These are phyloP conservation scores for Philonicus albiceps DNA, from an alignment of 2,888 invertebrate genomes.

Conservation along the genomic window DNA sequence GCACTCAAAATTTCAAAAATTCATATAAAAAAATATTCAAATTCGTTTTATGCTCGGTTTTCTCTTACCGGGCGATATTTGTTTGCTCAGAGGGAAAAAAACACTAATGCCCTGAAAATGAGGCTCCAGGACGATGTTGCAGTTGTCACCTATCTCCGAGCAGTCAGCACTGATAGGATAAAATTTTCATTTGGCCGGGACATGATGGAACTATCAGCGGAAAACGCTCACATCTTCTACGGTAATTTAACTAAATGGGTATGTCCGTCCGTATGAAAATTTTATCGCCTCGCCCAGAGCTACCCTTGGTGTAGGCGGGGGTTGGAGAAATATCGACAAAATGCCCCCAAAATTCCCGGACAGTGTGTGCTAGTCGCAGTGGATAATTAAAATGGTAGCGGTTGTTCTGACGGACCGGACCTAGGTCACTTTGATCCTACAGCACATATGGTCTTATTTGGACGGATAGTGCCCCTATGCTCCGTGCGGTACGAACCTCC, in stretches of 20 bases:
- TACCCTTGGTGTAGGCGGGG: background rate
- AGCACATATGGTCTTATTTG: background rate
- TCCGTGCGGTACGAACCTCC: too few relatives aligned
- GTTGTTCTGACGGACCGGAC: background rate
- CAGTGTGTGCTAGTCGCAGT: background rate
- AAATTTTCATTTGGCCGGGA: background rate
- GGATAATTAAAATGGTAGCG: background rate
- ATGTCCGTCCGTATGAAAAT: background rate
- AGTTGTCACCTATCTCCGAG: background rate
- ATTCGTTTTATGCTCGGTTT: background rate
- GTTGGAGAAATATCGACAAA: background rate
- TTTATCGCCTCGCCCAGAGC: background rate
- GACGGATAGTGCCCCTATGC: background rate
- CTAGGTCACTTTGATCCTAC: background rate
- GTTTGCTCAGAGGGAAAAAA: background rate
- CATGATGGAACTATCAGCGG: background rate
- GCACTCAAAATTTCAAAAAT: background rate
- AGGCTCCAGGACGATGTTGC: background rate
- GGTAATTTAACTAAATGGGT: conserved; percentile 11
- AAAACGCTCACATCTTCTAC: background rate
- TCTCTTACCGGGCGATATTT: background rate
- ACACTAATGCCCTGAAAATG: background rate
- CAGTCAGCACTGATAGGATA: background rate
- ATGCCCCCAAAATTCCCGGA: background rate
- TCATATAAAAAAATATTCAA: background rate